A percentile compares a stretch with the other conserved stretches of the same genome.
phyloP scores from a whole-genome alignment of 2,113 vertebrate species.

The Setophaga coronata region DNA sequence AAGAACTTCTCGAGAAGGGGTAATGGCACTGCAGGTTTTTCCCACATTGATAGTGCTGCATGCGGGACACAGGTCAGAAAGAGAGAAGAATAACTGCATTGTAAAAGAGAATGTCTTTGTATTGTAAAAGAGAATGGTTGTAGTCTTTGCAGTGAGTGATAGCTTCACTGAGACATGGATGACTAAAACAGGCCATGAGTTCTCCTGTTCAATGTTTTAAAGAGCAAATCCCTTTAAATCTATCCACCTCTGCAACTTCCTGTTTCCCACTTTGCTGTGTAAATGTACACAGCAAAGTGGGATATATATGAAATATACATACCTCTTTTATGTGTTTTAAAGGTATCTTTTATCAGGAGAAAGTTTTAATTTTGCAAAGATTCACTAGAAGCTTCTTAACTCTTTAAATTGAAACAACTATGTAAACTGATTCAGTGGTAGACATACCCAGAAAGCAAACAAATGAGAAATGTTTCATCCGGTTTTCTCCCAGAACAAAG shows the following conservation, averaged over 20 bases:
- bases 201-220: background rate
- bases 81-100: background rate
- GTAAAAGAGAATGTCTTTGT: background rate
- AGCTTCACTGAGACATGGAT: background rate
- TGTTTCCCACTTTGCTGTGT: background rate
- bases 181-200: background rate
- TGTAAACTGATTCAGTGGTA: background rate
- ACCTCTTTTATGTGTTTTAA: background rate
- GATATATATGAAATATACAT: background rate
- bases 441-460: background rate
- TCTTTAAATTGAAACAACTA: background rate
- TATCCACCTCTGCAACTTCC: background rate
- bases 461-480: background rate
- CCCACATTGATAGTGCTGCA: rapidly evolving
- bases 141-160: background rate
- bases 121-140: background rate
- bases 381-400: background rate
- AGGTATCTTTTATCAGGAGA: background rate
- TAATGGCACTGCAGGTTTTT: background rate
- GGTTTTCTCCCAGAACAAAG: background rate
- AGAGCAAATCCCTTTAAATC: background rate
- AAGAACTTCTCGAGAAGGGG: background rate
- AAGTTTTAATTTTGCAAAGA: background rate
- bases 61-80: background rate
- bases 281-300: background rate